phyloP scores from a whole-genome alignment of 2,888 invertebrate species.

The Morinoia aosen region DNA sequence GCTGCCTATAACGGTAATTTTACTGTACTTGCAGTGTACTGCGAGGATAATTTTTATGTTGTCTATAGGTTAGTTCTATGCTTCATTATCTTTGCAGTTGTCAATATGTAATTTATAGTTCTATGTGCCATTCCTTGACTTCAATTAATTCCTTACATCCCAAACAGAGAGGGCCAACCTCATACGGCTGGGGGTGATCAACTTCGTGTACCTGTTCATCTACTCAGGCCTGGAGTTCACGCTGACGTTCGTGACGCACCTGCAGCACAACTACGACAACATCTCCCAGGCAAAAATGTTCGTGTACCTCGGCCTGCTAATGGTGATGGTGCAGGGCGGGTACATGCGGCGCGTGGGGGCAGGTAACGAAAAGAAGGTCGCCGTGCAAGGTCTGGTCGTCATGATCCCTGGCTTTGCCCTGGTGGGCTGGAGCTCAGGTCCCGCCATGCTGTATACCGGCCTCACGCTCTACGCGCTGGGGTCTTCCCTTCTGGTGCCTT shows the following conservation, averaged over 20 bases:
- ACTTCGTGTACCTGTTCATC: constrained; percentile 92
- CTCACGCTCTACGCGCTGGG: constrained; percentile 83
- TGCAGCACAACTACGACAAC: constrained; percentile 89
- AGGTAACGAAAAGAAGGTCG: constrained; percentile 80
- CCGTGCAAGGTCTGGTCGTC: constrained; percentile 81
- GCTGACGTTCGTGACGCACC: constrained; percentile 94
- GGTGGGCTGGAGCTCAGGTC: constrained; percentile 81
- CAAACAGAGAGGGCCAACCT: constrained; percentile 78
- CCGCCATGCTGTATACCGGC: constrained; percentile 81
- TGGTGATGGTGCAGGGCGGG: constrained; percentile 92
- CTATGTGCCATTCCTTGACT: no score
- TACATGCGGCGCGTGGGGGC: constrained; percentile 84
- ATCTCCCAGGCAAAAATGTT: constrained; percentile 99
- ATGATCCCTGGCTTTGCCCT: constrained; percentile 89
- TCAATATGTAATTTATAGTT: no score
- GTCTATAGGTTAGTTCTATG: no score
- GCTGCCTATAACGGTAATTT: no score
- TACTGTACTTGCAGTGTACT: no score
- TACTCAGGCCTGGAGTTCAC: constrained; percentile 98
- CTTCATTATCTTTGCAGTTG: no score
- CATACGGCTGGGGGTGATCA: constrained; percentile 81
- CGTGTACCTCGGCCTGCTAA: constrained; percentile 89
- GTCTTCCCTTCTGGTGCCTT: constrained; percentile 88
- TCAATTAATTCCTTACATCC: not conserved
- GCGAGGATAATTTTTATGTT: no score